Base-by-base conservation (phyloP, 2,888 invertebrate species). In the Cosmia pyralina region DNA sequence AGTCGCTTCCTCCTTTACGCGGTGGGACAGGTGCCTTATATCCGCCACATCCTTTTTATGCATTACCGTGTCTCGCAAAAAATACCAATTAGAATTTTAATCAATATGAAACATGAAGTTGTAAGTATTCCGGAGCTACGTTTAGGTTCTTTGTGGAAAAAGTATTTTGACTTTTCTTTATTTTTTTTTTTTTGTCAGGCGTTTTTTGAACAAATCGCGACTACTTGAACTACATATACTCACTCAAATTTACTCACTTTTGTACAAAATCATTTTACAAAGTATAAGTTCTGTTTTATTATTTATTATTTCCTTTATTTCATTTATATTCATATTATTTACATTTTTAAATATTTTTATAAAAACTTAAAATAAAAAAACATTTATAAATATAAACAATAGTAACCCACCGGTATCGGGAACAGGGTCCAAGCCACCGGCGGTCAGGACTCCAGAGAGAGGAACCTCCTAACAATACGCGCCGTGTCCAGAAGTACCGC, bases 11-110 rank as follows among this genome's bases (percentile, higher is more conserved):
- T 50, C 17, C 57, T 57, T 5, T 57, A 19, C 6, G 34, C 7
- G 19, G 13, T 58, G 19, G 13, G 19, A 19, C 34, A 2, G 19
- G 19, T 57, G 57, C 17, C 19, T 58, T 34, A 58, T 19, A 58
- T 34, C 34, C 15, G 28, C n/a, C 11, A 52, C 8, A 69, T 53
- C n/a, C n/a, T 48, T n/a, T 48, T 48, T 41, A 38, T 44, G 11
- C 19, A 48, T 69, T 71, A 70, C 46, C 46, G 46, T 22, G 57
- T 55, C 34, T 13, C 64, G 10, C 13, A 28, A 46, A 70, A 68
- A 69, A 38, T 69, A 38, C 1, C 19, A 38, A 38, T 38, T 58
- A 7, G n/a, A n/a, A 10, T 60, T 68, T 60, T 68, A 22, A 60
- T 68, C 34, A 22, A 60, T 38, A 19, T 15, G 19, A 69, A 69